Base-by-base conservation (phyloP, 37 sponge, comb jelly and placozoan species). In the Haliclona indistincta region DNA sequence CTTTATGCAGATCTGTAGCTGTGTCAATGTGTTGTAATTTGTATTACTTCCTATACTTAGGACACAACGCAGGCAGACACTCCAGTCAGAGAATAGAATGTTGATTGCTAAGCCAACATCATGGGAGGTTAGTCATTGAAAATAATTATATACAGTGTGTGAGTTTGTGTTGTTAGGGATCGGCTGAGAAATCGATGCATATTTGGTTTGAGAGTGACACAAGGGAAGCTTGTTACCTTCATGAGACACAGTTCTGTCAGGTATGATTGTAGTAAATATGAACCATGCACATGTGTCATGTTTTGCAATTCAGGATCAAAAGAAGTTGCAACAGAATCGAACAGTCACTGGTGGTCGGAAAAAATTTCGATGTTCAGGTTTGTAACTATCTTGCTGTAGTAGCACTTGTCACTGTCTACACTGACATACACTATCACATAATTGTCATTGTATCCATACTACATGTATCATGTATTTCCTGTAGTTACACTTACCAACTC, bases 151-250 rank as follows among this genome's bases (percentile, higher is more conserved):
- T 47, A 19, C 20, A n/a, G 8, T 32, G 32, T 37, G 22, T 32
- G 11, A 6, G 8, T 73, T 56, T 32, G n/a, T 54, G 56, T 63
- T 4, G 38, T 7, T 74, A 91, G 92, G 86, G 71, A 32, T 36
- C 63, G 19, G 87, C 92, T 17, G 71, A 74, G 1, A 54, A 66
- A 10, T 63, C 74, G 33, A 17, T 44, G 8, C 92, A 91, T 64
- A 23, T 86, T 1, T 91, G 86, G 83, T 38, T 62, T 23, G 72
- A 71, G 30, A 40, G 53, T 3, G 87, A 82, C 75, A 43, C 86
- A n/a, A 77, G 83, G 5, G 92, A 91, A 43, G 81, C 83, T 4
- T 91, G 92, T 69, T 38, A 86, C 54, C 47, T 86, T 36, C 63
- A 49, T 19, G 92, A 91, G 15, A 56, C 83, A 7, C 70, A 70